Conservation (phyloP, 2,797 vertebrate genomes). For the Heterohyrax brucei region DNA sequence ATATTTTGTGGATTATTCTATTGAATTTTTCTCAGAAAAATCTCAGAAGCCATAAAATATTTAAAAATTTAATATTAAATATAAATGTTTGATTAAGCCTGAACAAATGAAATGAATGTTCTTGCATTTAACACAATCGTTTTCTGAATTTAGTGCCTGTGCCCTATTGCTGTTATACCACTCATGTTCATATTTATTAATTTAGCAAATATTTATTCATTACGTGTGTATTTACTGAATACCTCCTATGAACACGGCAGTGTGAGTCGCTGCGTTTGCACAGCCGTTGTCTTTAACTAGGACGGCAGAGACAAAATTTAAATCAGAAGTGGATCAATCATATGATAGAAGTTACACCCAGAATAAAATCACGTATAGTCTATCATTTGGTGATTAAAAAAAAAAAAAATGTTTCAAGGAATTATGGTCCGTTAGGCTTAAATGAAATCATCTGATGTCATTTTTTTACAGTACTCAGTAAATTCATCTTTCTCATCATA, state of each 20-base stretch:
- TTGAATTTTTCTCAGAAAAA: neutral
- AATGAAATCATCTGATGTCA: conserved; percentile 46
- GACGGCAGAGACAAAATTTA: neutral
- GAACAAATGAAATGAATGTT: neutral
- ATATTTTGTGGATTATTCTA: neutral
- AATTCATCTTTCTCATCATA: conserved; percentile 56
- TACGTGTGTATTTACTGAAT: neutral
- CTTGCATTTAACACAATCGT: neutral
- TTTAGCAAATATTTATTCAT: conserved; percentile 49
- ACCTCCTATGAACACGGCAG: neutral
- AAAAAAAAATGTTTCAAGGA: conserved; percentile 28
- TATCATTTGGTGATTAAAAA: neutral
- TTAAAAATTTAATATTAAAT: conserved; percentile 48
- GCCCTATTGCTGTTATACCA: neutral
- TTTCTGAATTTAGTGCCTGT: conserved; percentile 10
- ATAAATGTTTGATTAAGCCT: neutral
- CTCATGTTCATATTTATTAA: neutral
- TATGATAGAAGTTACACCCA: neutral
- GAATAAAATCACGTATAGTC: neutral
- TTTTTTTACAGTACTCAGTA: conserved; percentile 61
- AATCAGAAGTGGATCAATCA: neutral
- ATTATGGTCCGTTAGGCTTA: conserved; percentile 36
- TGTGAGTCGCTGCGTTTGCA: neutral
- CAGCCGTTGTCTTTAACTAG: neutral
- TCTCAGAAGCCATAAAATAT: neutral